Conservation (phyloP, 2,797 vertebrate genomes). For the Pseudochirops cupreus region DNA sequence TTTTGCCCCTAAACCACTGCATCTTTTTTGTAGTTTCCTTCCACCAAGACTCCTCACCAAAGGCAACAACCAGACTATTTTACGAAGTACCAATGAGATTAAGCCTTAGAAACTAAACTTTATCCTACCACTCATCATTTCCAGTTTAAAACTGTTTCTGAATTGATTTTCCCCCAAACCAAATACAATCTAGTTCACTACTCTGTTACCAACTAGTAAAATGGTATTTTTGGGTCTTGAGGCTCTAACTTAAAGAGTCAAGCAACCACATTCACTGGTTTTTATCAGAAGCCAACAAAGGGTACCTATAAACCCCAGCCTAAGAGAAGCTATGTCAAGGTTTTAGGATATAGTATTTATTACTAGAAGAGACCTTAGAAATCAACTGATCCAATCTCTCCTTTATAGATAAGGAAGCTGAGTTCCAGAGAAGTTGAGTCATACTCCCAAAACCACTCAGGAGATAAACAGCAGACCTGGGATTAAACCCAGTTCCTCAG, state of each 20-base stretch:
- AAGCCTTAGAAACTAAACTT: neutral
- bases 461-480: neutral
- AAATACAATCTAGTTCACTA: neutral
- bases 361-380: neutral
- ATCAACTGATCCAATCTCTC: neutral
- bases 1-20: neutral
- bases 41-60: neutral
- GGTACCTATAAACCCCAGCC: neutral
- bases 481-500: neutral
- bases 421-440: neutral
- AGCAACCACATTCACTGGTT: neutral
- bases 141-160: neutral
- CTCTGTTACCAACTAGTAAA: neutral
- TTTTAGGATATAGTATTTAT: neutral
- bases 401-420: neutral
- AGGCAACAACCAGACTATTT: neutral
- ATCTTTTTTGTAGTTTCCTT: neutral
- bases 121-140: neutral
- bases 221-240: neutral
- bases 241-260: neutral
- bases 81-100: neutral
- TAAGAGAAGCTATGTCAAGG: neutral
- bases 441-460: neutral
- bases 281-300: neutral
- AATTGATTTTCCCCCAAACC: neutral